A percentile compares a stretch with the other conserved stretches of the same genome.
These are phyloP conservation scores for Triplophysa yarkandensis DNA, from an alignment of 2,797 vertebrate genomes.

Conservation along the genomic window DNA sequence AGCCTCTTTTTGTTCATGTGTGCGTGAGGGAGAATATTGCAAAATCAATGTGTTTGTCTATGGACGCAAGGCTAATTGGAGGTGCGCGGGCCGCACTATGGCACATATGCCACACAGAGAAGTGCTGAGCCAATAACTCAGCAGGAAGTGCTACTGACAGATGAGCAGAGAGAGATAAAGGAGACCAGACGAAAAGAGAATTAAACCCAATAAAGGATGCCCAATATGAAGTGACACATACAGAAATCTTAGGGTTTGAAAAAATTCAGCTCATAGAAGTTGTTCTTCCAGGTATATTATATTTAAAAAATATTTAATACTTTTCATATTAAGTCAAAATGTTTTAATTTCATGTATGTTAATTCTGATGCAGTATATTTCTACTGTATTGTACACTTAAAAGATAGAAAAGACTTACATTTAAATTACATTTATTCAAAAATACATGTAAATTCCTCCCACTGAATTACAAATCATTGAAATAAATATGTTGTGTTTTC, in stretches of 20 bases:
- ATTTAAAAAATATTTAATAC: background rate
- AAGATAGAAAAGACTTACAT: background rate
- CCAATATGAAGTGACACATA: conserved; percentile 1
- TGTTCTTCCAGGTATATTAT: background rate
- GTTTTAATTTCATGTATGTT: too few relatives aligned
- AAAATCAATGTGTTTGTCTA: conserved; percentile 56
- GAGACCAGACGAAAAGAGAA: conserved; percentile 31
- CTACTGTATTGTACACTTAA: background rate
- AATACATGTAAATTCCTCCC: too few relatives aligned
- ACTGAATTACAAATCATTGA: too few relatives aligned
- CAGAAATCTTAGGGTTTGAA: background rate
- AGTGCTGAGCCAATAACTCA: conserved; percentile 58
- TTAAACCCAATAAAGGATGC: background rate
- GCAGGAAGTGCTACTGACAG: conserved; percentile 55
- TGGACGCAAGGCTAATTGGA: conserved; percentile 57
- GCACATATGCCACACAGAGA: conserved; percentile 59
- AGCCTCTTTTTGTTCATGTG: background rate
- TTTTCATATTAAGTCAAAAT: too few relatives aligned
- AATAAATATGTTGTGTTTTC: too few relatives aligned
- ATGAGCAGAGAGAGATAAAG: conserved; percentile 43
- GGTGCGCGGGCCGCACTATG: conserved; percentile 52
- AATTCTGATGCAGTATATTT: background rate
- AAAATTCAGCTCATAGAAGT: background rate
- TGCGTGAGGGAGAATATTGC: conserved; percentile 34
- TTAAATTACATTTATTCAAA: too few relatives aligned